These are phyloP conservation scores for Amphiprion clarkii DNA, from an alignment of 2,797 vertebrate genomes.

Conservation along the genomic window DNA sequence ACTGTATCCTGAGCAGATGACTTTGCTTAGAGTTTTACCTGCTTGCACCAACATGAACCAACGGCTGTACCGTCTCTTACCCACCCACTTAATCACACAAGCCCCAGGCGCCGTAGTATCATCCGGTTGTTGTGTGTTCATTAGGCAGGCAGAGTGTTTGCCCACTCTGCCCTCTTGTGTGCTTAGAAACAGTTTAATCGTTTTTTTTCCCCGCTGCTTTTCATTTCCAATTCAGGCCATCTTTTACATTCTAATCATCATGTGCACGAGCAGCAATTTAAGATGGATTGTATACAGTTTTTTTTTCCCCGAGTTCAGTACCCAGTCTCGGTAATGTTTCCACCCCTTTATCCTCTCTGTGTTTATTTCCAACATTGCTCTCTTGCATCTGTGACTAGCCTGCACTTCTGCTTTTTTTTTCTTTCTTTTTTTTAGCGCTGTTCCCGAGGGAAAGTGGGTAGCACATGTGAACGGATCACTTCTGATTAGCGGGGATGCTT, in stretches of 20 bases:
- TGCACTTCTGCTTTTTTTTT: conserved; percentile 8
- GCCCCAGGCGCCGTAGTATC: conserved; percentile 36
- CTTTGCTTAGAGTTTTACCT: conserved; percentile 48
- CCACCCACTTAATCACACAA: conserved; percentile 45
- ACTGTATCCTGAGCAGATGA: conserved; percentile 62
- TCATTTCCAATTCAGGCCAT: conserved; percentile 43
- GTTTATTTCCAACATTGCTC: conserved; percentile 56
- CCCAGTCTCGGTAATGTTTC: conserved; percentile 20
- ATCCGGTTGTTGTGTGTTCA: conserved; percentile 54
- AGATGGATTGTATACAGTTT: not conserved
- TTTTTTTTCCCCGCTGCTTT: conserved; percentile 23
- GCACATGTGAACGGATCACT: conserved; percentile 79
- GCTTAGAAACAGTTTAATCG: conserved; percentile 41
- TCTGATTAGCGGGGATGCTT: conserved; percentile 78
- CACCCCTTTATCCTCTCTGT: conserved; percentile 32
- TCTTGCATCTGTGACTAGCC: conserved; percentile 54
- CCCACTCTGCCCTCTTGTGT: conserved; percentile 56
- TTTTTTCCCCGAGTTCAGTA: conserved; percentile 17
- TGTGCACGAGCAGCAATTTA: conserved; percentile 12
- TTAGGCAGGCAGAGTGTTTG: conserved; percentile 52
- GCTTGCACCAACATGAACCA: conserved; percentile 27
- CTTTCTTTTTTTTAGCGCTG: conserved; percentile 35
- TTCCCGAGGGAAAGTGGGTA: conserved; percentile 64
- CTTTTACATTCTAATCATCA: conserved; percentile 51
- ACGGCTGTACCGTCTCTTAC: not conserved